Evolutionary conservation across 2,888 invertebrate species (phyloP).

Genomic region (Aricia artaxerxes): DNA sequence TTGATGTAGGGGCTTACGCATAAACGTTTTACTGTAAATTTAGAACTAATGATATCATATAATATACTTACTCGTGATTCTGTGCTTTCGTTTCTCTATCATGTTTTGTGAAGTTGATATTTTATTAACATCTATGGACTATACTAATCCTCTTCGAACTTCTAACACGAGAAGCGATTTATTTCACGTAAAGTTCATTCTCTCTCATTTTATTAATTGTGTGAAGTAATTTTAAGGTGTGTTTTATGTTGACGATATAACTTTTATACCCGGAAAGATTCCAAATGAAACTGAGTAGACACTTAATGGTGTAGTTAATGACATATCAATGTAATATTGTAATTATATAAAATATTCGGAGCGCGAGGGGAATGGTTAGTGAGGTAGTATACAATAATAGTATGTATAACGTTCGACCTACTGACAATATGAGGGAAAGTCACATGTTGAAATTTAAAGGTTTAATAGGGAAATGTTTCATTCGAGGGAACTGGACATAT

Average conservation of each 20-base stretch:
- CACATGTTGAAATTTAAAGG: constrained; percentile 67
- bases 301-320: constrained; percentile 69
- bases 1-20: constrained; percentile 60
- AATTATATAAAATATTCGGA: constrained; percentile 55
- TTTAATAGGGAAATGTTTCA: constrained; percentile 77
- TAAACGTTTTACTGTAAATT: constrained; percentile 63
- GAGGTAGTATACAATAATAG: constrained; percentile 52
- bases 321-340: constrained; percentile 77
- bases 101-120: constrained; percentile 55
- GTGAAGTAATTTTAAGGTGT: constrained; percentile 69
- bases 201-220: constrained; percentile 53
- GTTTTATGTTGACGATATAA: constrained; percentile 68
- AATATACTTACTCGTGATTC: constrained; percentile 47
- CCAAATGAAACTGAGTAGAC: constrained; percentile 67
- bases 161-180: constrained; percentile 38
- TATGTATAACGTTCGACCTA: constrained; percentile 61
- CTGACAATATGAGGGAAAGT: constrained; percentile 71
- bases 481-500: constrained; percentile 64
- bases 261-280: constrained; percentile 76
- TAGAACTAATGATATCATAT: constrained; percentile 54
- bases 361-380: constrained; percentile 61
- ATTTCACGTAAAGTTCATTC: constrained; percentile 36
- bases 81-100: constrained; percentile 58
- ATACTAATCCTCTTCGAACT: constrained; percentile 35
- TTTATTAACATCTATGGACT: constrained; percentile 43